These are phyloP conservation scores for Thunnus albacares DNA, from an alignment of 2,797 vertebrate species.

Conservation along the genomic window DNA sequence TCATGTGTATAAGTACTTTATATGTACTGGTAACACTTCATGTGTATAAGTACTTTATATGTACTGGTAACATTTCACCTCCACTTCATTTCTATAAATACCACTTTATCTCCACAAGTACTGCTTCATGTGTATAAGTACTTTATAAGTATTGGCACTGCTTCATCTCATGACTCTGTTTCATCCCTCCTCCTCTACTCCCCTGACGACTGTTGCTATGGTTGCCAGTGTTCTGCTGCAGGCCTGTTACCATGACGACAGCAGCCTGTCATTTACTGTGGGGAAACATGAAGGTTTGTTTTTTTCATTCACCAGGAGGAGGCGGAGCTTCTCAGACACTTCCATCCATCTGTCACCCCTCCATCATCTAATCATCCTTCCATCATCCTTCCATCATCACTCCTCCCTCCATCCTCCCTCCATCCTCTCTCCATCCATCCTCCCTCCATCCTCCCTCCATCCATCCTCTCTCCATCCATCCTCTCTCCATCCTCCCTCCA, in stretches of 20 bases:
- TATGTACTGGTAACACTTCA: no score
- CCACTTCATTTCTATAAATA: neutral
- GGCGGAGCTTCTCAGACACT: conserved; percentile 46
- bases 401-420: conserved; percentile 14
- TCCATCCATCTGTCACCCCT: neutral
- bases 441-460: no score
- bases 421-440: conserved; percentile 35
- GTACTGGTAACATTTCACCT: no score
- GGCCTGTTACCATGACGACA: conserved; percentile 51
- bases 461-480: no score
- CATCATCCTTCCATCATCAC: conserved; percentile 22
- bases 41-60: no score
- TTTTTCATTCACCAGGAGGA: conserved; percentile 40
- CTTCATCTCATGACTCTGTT: neutral
- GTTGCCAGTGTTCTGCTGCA: conserved; percentile 42
- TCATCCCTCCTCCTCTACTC: neutral
- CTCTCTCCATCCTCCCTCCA: no score
- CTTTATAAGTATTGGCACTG: neutral
- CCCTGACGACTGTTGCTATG: conserved; percentile 46
- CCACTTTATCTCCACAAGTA: neutral
- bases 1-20: no score
- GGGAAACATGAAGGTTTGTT: conserved; percentile 51
- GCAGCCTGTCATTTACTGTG: conserved; percentile 44
- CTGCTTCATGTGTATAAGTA: neutral
- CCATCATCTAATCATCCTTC: neutral